Evolutionary conservation across 2,888 invertebrate genomes (phyloP), one percentile per base, ranked within the genome.

Genomic region (Morpho deidamia): DNA sequence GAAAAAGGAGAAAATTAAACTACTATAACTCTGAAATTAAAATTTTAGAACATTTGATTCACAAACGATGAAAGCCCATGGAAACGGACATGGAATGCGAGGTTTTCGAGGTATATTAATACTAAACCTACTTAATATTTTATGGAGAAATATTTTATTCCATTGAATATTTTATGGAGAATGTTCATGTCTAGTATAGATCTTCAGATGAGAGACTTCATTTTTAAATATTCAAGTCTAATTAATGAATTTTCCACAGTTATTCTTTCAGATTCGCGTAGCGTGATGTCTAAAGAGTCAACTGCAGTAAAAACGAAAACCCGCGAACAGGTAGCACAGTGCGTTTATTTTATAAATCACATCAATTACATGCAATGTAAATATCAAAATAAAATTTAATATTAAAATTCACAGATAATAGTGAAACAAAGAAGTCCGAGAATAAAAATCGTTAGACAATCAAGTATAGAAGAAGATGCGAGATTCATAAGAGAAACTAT

Each of bases 381-480:
- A 44, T 53, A 58, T 58, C 65, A 59, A 63, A 61, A 62, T 43
- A 7, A 14, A 37, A 47, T 39, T 47, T 8, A 40, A 10, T 7
- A 7, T 8, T 32, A 7, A 7, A n/a, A 14, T 46, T 59, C 59
- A 43, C 35, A 62, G 55, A 14, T 56, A 42, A 45, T 14, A 12
- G 32, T 51, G 32, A 34, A 14, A 44, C 52, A 71, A 7, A 82
- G 79, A 62, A 70, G 38, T 39, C 64, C 62, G 43, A 76, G 70
- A 67, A 74, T 66, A 61, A 81, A 74, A 61, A 68, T 87, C 33
- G 69, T 65, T n/a, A 71, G 85, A 52, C 88, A 88, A 58, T 72
- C 79, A 1, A 89, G 90, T 49, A 81, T 87, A 59, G 89, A 89
- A 71, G 88, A 88, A 71, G 89, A 89, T 53, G 89, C 89, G 0